These are phyloP conservation scores for Potorous gilbertii DNA, from an alignment of 2,797 vertebrate species.

Conservation along the genomic window DNA sequence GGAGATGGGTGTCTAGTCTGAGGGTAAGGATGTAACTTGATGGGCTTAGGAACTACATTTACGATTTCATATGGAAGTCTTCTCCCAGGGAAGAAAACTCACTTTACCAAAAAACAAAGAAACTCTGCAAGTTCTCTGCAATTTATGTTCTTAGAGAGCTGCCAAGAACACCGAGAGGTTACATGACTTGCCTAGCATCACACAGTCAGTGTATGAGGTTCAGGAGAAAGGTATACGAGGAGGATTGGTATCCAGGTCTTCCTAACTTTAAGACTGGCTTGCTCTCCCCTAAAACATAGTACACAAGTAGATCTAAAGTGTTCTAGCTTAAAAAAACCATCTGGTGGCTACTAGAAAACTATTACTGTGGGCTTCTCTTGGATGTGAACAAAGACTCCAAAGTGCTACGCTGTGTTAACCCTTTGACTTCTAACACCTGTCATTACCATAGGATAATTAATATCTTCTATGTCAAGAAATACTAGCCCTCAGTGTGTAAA, in stretches of 20 bases:
- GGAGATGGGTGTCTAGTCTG: neutral
- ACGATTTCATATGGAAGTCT: neutral
- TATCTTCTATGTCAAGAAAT: neutral
- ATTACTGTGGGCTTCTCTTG: neutral
- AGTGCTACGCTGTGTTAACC: neutral
- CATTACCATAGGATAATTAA: neutral
- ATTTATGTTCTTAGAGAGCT: neutral
- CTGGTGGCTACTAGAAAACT: neutral
- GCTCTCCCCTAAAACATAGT: neutral
- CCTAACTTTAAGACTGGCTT: neutral
- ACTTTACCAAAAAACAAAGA: neutral
- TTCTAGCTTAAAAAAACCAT: neutral
- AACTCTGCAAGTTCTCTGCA: neutral
- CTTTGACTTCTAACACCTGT: neutral
- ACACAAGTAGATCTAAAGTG: neutral
- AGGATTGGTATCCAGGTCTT: neutral
- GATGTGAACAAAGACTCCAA: neutral
- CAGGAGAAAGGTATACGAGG: neutral
- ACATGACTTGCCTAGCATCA: neutral
- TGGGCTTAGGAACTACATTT: neutral
- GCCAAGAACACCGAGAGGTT: neutral
- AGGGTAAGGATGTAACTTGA: neutral
- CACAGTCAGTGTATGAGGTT: neutral
- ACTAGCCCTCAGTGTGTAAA: neutral
- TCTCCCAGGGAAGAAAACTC: neutral